phyloP scores from a whole-genome alignment of 2,797 vertebrate genomes.

The Buceros bicornis region DNA sequence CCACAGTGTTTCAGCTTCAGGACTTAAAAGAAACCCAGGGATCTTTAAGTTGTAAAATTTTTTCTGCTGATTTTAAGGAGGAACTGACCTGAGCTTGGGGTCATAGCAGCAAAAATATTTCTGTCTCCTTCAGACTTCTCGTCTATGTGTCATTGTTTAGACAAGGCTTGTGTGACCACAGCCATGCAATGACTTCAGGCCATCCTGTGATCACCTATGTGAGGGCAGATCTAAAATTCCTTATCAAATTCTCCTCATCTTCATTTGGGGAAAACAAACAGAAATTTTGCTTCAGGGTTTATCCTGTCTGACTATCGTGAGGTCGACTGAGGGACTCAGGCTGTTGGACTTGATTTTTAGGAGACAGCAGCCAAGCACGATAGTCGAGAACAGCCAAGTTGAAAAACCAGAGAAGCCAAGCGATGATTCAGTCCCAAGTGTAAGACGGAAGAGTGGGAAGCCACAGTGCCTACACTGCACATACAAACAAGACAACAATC shows the following conservation, averaged over 20 bases:
- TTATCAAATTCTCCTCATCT: not conserved
- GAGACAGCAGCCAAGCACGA: not conserved
- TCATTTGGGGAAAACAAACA: not conserved
- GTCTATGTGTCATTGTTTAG: not conserved
- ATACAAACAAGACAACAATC: not conserved
- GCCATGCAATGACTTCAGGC: rapidly evolving
- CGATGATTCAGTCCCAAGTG: conserved; percentile 10
- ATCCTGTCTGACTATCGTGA: not conserved
- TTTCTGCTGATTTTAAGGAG: not conserved
- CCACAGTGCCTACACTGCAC: not conserved
- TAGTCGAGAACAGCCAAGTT: not conserved
- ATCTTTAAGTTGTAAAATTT: not conserved
- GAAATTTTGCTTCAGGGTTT: not conserved
- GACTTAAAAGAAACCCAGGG: not conserved
- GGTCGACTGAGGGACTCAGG: not conserved
- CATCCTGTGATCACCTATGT: not conserved
- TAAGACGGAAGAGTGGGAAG: conserved; percentile 29
- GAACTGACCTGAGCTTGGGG: not conserved
- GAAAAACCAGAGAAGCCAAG: not conserved
- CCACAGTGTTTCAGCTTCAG: not conserved
- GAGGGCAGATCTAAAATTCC: not conserved
- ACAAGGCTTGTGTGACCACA: not conserved
- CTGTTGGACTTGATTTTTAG: not conserved
- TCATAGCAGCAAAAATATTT: not conserved
- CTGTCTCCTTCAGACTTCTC: not conserved